Conservation (phyloP, 2,113 vertebrate species). For the Gobio gobio region DNA sequence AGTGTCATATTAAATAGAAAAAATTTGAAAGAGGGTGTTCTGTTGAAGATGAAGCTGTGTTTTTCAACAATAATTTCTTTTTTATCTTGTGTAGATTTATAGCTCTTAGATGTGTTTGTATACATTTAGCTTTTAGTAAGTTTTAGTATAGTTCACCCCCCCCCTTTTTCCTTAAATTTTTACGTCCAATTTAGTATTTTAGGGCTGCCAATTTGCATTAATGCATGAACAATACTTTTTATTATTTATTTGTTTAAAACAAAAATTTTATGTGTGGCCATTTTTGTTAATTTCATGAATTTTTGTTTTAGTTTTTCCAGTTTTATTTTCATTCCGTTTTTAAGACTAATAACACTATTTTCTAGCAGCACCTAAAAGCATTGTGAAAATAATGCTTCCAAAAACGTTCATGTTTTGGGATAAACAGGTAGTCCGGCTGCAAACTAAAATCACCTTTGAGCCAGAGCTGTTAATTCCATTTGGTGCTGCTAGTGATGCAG, state of each 20-base stretch:
- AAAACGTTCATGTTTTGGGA: neutral
- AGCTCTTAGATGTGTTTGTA: neutral
- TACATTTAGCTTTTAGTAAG: neutral
- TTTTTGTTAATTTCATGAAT: no score
- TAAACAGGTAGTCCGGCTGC: neutral
- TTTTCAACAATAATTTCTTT: neutral
- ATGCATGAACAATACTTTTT: no score
- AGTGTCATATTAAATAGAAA: neutral
- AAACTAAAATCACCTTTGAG: neutral
- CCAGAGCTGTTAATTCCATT: neutral
- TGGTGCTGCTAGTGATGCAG: neutral
- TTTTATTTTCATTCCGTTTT: no score
- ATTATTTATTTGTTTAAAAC: no score
- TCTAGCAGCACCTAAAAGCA: neutral
- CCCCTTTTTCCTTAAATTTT: neutral
- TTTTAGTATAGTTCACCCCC: no score
- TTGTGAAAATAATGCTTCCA: neutral
- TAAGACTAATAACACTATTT: no score
- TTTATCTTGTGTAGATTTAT: neutral
- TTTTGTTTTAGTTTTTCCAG: no score
- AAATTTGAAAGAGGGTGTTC: neutral
- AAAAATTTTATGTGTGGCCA: no score
- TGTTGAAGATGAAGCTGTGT: neutral
- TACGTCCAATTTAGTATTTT: neutral
- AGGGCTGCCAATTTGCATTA: no score